Percentiles rank a stretch among this genome's conserved stretches.
phyloP scores from a whole-genome alignment of 2,113 vertebrate genomes.

The Pelmatolapia mariae region DNA sequence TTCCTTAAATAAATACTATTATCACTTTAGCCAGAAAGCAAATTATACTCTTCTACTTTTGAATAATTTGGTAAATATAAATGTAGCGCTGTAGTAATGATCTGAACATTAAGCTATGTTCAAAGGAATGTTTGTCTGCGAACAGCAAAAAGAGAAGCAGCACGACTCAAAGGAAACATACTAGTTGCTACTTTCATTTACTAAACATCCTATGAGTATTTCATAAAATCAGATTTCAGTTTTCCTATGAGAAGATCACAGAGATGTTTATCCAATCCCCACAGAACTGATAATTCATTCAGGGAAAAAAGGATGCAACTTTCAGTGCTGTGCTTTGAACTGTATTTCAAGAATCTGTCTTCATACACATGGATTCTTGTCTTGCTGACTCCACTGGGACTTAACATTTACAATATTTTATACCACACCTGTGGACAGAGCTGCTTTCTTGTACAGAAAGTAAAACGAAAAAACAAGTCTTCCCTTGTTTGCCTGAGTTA shows the following conservation, averaged over 20 bases:
- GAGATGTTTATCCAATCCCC: neutral
- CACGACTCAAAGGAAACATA: constrained; percentile 1
- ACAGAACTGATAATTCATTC: neutral
- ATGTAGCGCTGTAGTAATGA: neutral
- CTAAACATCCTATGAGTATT: neutral
- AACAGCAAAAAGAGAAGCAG: neutral
- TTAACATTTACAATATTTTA: neutral
- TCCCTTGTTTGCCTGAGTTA: neutral
- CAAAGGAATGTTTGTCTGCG: neutral
- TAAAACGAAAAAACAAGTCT: neutral
- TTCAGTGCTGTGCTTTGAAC: neutral
- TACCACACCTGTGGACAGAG: neutral
- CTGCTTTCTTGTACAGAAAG: neutral
- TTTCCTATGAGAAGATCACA: neutral
- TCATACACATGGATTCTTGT: neutral
- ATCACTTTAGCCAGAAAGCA: neutral
- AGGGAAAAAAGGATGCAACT: neutral
- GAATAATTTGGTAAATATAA: neutral
- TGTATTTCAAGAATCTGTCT: neutral
- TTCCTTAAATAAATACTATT: neutral
- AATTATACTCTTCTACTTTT: neutral
- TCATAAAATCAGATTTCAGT: neutral
- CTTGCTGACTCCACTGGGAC: neutral
- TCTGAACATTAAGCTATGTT: neutral
- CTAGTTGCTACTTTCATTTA: constrained; percentile 9